Base-by-base conservation (phyloP, 2,888 invertebrate species). In the Tiliacea aurago region DNA sequence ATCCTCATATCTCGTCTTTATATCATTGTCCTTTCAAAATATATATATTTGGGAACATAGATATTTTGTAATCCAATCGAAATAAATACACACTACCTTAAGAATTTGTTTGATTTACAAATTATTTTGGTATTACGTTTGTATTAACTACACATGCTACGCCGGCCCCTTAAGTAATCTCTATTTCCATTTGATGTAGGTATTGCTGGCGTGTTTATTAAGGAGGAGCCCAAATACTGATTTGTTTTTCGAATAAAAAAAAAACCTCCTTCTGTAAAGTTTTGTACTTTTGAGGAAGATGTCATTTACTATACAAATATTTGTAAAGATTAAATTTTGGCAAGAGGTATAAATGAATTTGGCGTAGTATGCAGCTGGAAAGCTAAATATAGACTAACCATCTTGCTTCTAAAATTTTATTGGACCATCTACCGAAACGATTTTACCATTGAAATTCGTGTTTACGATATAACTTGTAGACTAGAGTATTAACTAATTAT, bases 101-200 rank as follows among this genome's bases (percentile, higher is more conserved):
- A n/a, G n/a, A n/a, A n/a, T n/a, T n/a, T n/a, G n/a, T n/a, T n/a
- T n/a, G n/a, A n/a, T n/a, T n/a, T n/a, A n/a, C n/a, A n/a, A n/a
- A n/a, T n/a, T n/a, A n/a, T n/a, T n/a, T n/a, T n/a, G n/a, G n/a
- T n/a, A n/a, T n/a, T n/a, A n/a, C n/a, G n/a, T n/a, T n/a, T n/a
- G n/a, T n/a, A n/a, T n/a, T n/a, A n/a, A n/a, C n/a, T n/a, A n/a
- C n/a, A n/a, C n/a, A n/a, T n/a, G n/a, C n/a, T n/a, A n/a, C n/a
- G n/a, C n/a, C n/a, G n/a, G n/a, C n/a, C n/a, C n/a, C 68, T 69
- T 41, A 71, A 73, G 65, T 74, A 65, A 82, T 84, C 56, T 59
- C 23, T 61, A 55, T 74, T 76, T 78, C 53, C 18, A 75, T 67
- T 79, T 58, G 23, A 45, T 33, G 9, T 47, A 67, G 23, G 33